A percentile compares a stretch with the other conserved stretches of the same genome.
phyloP scores from a whole-genome alignment of 2,888 invertebrate genomes.

The Agrenia bidenticulata region DNA sequence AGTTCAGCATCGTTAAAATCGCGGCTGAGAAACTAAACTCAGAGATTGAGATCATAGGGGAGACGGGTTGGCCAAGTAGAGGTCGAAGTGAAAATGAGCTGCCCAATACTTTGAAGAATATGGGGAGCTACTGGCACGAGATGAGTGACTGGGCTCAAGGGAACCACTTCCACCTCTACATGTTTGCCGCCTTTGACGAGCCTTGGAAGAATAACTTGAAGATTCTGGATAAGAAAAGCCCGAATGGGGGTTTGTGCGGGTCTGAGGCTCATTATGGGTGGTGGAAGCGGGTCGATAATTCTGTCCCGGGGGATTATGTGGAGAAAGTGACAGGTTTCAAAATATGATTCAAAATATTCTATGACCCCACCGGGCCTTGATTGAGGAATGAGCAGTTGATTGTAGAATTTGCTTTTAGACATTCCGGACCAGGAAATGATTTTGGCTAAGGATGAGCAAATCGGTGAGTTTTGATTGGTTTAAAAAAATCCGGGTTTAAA shows the following conservation, averaged over 20 bases:
- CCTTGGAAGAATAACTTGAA: conserved; percentile 29
- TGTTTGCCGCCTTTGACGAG: conserved; percentile 41
- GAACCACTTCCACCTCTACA: conserved; percentile 23
- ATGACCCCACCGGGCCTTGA: no score
- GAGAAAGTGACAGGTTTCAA: no score
- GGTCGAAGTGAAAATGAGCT: conserved; percentile 13
- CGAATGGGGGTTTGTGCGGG: conserved; percentile 12
- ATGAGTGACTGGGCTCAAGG: conserved; percentile 22
- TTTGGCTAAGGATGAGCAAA: no score
- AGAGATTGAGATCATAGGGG: conserved; percentile 23
- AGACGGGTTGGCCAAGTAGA: conserved; percentile 25
- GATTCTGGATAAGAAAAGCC: background rate
- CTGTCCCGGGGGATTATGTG: conserved; percentile 15
- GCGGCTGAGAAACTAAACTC: conserved; percentile 22
- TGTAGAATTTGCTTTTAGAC: no score
- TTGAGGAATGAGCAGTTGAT: no score
- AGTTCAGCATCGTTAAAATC: background rate
- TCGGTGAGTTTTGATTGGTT: no score
- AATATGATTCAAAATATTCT: no score
- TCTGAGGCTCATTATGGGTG: conserved; percentile 32
- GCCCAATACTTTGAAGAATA: conserved; percentile 19
- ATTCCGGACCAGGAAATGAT: no score
- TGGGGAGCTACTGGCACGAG: conserved; percentile 33
- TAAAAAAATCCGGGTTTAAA: no score
- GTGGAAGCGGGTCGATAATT: conserved; percentile 37